phyloP scores from a whole-genome alignment of 64 coral and sea anemone species.

The Montipora cactus region DNA sequence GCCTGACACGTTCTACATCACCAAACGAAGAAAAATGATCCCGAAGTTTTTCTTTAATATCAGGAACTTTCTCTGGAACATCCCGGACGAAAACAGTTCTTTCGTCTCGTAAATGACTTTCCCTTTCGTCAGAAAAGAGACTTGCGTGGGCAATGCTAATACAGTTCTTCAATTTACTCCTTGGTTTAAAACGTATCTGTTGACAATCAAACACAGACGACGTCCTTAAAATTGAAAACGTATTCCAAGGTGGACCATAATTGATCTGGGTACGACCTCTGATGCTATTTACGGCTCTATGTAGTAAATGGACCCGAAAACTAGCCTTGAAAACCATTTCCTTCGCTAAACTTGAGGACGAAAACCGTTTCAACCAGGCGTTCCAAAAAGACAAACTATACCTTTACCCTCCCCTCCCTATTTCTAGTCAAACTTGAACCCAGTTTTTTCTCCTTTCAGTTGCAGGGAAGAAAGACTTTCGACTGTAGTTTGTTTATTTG shows the following conservation, averaged over 20 bases:
- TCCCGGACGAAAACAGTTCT: neutral
- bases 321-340: neutral
- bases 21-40: slow-evolving; percentile 26
- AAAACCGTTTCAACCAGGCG: neutral
- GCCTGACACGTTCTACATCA: neutral
- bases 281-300: neutral
- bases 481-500: no score
- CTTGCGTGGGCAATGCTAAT: neutral
- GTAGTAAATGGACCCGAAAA: neutral
- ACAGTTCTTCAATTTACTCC: neutral
- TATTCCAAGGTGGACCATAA: neutral
- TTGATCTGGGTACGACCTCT: neutral
- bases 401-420: no score
- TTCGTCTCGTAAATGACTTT: neutral
- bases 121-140: neutral
- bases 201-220: neutral
- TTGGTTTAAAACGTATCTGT: neutral
- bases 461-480: no score
- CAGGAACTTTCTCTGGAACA: neutral
- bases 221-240: neutral
- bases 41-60: neutral
- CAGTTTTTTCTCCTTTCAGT: no score
- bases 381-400: no score
- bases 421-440: no score
- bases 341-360: neutral